Percentiles rank a stretch among this genome's conserved stretches.
Evolutionary conservation across 2,888 invertebrate species (phyloP).

Genomic region (Aleiodes alternator): DNA sequence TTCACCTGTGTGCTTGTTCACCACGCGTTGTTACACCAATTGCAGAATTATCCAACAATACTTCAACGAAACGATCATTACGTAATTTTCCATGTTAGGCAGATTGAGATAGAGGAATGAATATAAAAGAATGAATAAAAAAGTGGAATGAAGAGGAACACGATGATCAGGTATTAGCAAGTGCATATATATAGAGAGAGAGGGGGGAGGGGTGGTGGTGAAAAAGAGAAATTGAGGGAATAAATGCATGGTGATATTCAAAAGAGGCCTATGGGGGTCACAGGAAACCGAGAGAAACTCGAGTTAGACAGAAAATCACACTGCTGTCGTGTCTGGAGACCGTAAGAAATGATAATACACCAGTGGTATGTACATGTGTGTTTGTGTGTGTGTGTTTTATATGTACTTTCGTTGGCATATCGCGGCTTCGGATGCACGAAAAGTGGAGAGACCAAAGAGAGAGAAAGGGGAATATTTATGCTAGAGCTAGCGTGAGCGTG

Average conservation of each 20-base stretch:
- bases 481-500: slow-evolving; percentile 60
- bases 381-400: slow-evolving; percentile 36
- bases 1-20: background rate
- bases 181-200: background rate
- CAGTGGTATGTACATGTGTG: slow-evolving; percentile 43
- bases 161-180: background rate
- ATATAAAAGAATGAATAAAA: background rate
- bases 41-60: slow-evolving; percentile 13
- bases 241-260: slow-evolving; percentile 48
- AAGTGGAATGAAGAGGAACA: background rate
- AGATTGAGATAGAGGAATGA: background rate
- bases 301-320: slow-evolving; percentile 43
- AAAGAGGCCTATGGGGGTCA: slow-evolving; percentile 30
- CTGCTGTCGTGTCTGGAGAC: slow-evolving; percentile 52
- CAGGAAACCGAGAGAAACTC: slow-evolving; percentile 21
- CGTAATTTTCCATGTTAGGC: slow-evolving; percentile 1
- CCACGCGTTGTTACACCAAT: background rate
- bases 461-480: slow-evolving; percentile 60
- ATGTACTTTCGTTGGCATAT: slow-evolving; percentile 34
- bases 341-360: slow-evolving; percentile 63
- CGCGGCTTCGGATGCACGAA: slow-evolving; percentile 51
- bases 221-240: slow-evolving; percentile 34
- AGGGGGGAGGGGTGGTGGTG: background rate
- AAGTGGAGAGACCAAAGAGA: slow-evolving; percentile 49
- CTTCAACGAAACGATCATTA: slow-evolving; percentile 20